A percentile compares a stretch with the other conserved stretches of the same genome.
Conservation (phyloP, 2,888 invertebrate genomes). For the Maniola hyperantus region DNA sequence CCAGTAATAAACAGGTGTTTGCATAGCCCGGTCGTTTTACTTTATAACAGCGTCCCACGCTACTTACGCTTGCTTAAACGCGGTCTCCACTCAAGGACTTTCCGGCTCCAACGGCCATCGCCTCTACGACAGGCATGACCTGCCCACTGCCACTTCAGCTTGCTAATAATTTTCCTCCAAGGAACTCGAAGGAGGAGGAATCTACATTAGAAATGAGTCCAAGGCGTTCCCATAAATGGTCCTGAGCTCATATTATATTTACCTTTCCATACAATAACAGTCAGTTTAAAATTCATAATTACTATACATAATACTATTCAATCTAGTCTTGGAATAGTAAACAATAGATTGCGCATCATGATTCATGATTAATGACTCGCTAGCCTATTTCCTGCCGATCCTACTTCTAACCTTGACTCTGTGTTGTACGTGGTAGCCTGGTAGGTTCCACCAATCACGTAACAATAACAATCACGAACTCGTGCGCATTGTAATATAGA, state of each 20-base stretch:
- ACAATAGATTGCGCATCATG: neutral
- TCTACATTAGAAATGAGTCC: neutral
- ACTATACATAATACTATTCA: too few relatives aligned
- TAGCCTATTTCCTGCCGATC: conserved; percentile 34
- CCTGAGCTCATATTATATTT: neutral
- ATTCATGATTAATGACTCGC: conserved; percentile 16
- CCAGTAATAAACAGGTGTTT: too few relatives aligned
- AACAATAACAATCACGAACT: neutral
- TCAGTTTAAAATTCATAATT: neutral
- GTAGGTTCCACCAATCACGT: neutral
- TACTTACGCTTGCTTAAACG: too few relatives aligned
- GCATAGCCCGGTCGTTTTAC: too few relatives aligned
- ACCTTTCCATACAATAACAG: conserved; percentile 10
- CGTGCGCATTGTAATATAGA: neutral
- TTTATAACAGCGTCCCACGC: too few relatives aligned
- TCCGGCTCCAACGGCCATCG: too few relatives aligned
- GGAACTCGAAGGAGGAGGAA: too few relatives aligned
- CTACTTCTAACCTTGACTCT: conserved; percentile 23
- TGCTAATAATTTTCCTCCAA: too few relatives aligned
- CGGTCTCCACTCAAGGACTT: too few relatives aligned
- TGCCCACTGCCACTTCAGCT: too few relatives aligned
- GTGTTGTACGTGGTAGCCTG: neutral
- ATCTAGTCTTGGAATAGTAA: conserved; percentile 3
- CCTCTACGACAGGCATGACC: too few relatives aligned
- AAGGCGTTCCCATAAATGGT: neutral